Conservation (phyloP, 2,797 vertebrate genomes). For the Rhyacichthys aspro region DNA sequence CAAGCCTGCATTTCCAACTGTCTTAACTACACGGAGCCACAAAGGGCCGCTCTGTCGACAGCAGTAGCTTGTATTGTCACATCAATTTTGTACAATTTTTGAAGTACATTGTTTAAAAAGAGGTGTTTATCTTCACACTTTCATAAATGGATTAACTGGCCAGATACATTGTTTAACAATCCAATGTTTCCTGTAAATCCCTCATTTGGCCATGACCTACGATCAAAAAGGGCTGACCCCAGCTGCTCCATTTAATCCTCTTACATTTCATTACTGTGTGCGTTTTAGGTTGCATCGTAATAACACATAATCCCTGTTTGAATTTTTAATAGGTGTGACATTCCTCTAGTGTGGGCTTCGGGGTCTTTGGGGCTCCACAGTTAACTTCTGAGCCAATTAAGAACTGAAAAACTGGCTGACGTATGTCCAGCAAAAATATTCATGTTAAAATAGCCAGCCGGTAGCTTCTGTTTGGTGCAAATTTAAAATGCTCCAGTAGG, state of each 20-base stretch:
- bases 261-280: slow-evolving; percentile 48
- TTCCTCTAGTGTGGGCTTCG: slow-evolving; percentile 37
- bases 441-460: slow-evolving; percentile 1
- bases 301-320: slow-evolving; percentile 60
- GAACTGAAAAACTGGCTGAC: no score
- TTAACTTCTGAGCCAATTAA: slow-evolving; percentile 43
- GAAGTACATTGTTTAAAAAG: background rate
- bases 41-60: background rate
- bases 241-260: slow-evolving; percentile 54
- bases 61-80: background rate
- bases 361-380: slow-evolving; percentile 36
- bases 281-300: slow-evolving; percentile 48
- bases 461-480: background rate
- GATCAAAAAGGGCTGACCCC: slow-evolving; percentile 38
- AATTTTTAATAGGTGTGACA: slow-evolving; percentile 66
- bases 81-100: background rate
- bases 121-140: slow-evolving; percentile 3
- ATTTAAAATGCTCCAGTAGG: background rate
- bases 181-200: slow-evolving; percentile 22
- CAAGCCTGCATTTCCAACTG: slow-evolving; percentile 8
- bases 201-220: slow-evolving; percentile 37
- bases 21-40: background rate
- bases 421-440: no score
- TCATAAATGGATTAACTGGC: background rate
- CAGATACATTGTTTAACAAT: background rate